Conservation (phyloP, 2,888 invertebrate species). For the Callosobruchus maculatus region DNA sequence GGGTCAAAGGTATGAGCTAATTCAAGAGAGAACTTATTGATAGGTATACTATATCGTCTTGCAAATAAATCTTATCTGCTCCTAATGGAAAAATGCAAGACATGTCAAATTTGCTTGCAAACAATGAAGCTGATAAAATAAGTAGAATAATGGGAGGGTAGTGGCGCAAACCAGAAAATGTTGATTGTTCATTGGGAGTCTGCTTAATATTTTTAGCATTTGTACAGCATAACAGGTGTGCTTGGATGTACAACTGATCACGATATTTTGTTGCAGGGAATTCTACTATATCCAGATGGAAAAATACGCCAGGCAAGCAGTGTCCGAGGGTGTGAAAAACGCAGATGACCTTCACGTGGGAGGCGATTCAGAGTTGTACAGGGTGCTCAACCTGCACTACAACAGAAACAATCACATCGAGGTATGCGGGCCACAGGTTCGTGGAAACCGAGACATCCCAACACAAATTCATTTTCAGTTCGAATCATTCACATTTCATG, state of each 20-base stretch:
- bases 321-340: slow-evolving; percentile 92
- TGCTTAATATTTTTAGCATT: too few relatives aligned
- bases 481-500: background rate
- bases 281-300: slow-evolving; percentile 99
- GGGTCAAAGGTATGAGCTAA: too few relatives aligned
- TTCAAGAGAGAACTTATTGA: too few relatives aligned
- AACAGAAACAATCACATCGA: slow-evolving; percentile 96
- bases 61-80: too few relatives aligned
- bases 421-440: slow-evolving; percentile 73
- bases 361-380: slow-evolving; percentile 94
- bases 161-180: too few relatives aligned
- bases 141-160: too few relatives aligned
- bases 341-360: slow-evolving; percentile 92
- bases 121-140: too few relatives aligned
- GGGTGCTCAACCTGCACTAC: slow-evolving; percentile 97
- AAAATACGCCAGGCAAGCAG: slow-evolving; percentile 97
- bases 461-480: slow-evolving; percentile 4
- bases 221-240: background rate
- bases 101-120: too few relatives aligned
- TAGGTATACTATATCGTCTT: too few relatives aligned
- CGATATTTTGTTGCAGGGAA: slow-evolving; percentile 70
- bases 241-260: background rate
- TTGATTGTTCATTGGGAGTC: too few relatives aligned
- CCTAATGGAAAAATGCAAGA: too few relatives aligned
- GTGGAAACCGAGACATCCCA: slow-evolving; percentile 47